These are phyloP conservation scores for Tyrannus savana DNA, from an alignment of 2,113 vertebrate genomes.

Conservation along the genomic window DNA sequence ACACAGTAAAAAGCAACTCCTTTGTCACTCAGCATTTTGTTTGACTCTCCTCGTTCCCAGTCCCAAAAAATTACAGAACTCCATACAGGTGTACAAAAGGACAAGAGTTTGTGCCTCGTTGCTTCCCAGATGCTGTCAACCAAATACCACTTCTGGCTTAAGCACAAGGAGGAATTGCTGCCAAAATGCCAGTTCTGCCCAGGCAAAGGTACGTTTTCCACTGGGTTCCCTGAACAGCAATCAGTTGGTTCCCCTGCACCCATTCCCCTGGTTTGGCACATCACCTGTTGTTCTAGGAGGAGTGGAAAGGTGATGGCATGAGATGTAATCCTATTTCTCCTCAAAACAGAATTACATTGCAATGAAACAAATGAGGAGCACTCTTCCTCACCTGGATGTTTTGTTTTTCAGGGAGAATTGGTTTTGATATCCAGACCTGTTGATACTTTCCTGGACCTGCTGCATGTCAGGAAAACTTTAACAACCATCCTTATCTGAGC, in stretches of 20 bases:
- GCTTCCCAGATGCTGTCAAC: neutral
- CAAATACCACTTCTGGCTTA: neutral
- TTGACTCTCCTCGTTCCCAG: neutral
- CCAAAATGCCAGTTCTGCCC: neutral
- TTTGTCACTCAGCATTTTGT: neutral
- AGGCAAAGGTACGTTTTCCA: neutral
- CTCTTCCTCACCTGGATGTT: neutral
- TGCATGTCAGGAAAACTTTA: neutral
- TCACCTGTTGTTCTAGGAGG: neutral
- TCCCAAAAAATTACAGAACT: neutral
- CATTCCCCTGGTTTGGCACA: neutral
- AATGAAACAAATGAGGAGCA: neutral
- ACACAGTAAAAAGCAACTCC: neutral
- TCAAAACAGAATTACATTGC: neutral
- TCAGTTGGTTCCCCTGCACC: neutral
- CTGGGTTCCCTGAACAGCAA: neutral
- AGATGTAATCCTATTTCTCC: neutral
- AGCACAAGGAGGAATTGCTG: neutral
- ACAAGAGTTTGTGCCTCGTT: neutral
- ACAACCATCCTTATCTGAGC: fast-evolving
- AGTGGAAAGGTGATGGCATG: neutral
- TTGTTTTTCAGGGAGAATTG: neutral
- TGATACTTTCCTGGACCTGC: neutral
- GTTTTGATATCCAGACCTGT: neutral
- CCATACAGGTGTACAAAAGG: neutral